Evolutionary conservation across 2,113 vertebrate genomes (phyloP).

Genomic region (Microcebus jonahi): DNA sequence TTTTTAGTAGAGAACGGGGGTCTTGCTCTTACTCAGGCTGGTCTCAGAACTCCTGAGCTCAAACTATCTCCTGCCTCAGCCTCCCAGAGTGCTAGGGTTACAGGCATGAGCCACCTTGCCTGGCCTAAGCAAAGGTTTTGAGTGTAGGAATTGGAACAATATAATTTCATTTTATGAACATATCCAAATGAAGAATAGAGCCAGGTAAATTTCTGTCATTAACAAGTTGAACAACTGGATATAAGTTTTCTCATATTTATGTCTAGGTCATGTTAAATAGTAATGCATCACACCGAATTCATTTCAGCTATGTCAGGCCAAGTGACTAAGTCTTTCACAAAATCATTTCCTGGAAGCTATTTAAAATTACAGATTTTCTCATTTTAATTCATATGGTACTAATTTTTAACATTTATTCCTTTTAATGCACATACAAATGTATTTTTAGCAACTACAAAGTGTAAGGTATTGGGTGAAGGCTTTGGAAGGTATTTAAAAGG

Average conservation of each 20-base stretch:
- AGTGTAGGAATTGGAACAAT: not conserved
- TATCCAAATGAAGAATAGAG: conserved; percentile 37
- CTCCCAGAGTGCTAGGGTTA: too few relatives aligned
- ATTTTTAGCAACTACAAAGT: not conserved
- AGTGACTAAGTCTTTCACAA: not conserved
- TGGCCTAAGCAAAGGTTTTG: not conserved
- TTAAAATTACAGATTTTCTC: not conserved
- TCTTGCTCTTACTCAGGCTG: too few relatives aligned
- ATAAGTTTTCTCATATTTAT: not conserved
- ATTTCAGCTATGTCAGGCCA: not conserved
- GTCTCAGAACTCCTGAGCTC: too few relatives aligned
- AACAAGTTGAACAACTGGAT: not conserved
- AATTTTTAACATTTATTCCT: not conserved
- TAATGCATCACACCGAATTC: not conserved
- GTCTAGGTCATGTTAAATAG: not conserved
- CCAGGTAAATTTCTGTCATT: not conserved
- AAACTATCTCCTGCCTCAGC: too few relatives aligned
- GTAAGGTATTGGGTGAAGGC: not conserved
- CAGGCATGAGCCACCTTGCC: too few relatives aligned
- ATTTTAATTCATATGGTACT: not conserved
- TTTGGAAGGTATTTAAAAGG: not conserved
- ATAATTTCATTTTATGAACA: not conserved
- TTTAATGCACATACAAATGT: not conserved
- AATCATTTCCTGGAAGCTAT: not conserved
- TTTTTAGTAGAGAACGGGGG: too few relatives aligned